Evolutionary conservation across 1,140 invertebrate species (phyloP), one percentile per base, ranked within the genome.

Genomic region (Hyposmocoma kahamanoa): DNA sequence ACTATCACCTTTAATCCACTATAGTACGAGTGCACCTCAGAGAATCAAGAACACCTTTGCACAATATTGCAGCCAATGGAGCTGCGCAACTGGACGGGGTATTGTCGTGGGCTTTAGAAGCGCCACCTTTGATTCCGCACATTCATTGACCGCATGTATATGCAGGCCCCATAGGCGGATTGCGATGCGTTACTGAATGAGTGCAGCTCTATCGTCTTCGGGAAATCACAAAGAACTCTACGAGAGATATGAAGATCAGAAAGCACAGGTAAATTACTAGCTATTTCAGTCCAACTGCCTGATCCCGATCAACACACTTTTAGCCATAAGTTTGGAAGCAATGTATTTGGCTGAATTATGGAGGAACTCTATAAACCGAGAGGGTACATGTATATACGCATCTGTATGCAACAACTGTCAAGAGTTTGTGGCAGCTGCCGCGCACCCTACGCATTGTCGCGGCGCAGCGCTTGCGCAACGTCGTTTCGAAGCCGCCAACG

Each of bases 31-130:
- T 42, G 20, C 22, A 42, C 17, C 34, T 38, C n/a, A 38, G 1
- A 17, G 34, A 38, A 1, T 38, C 41, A 6, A 18, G 10, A 5
- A 50, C 48, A 1, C 21, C 8, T n/a, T 50, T 50, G 1, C 28
- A 32, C 26, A 43, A 32, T 11, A 21, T 52, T 9, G 50, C 50
- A 1, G 50, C 20, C 9, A 52, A 19, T 30, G 41, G 21, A 15
- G 36, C 42, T 13, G 22, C 50, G 15, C 34, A 36, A 15, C 50
- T 18, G 46, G 22, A 38, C 38, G 22, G 9, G 50, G 50, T 39
- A 52, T 46, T 19, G 50, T 51, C 15, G 9, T n/a, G 5, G 42
- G 50, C 21, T 52, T 52, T n/a, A 26, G n/a, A 17, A 34, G 50
- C 10, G 42, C 42, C 19, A 52, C 50, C 21, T 39, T 32, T 1